Base-by-base conservation (phyloP, 2,888 invertebrate genomes). In the Phengaris arion region DNA sequence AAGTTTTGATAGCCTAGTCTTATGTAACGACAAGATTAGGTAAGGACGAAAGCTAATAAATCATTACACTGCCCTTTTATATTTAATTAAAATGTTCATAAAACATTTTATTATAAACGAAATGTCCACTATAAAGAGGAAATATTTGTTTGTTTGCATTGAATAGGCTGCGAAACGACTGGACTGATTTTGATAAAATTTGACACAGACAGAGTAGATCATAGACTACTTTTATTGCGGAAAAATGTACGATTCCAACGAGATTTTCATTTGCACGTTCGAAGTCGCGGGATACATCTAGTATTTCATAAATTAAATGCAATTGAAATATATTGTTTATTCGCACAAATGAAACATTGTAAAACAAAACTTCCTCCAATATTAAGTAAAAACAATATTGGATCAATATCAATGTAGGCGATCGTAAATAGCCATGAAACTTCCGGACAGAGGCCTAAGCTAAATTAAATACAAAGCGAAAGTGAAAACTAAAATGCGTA, bases 401-500 rank as follows among this genome's bases (percentile, higher is more conserved):
- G 35, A 2, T 64, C 35, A 64, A 45, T 35, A 64, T 64, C 12
- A 64, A 5, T 10, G 64, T 35, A 35, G 64, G 64, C 64, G 35
- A 15, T 59, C 59, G 12, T 64, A 45, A 64, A 64, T 45, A 64
- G 12, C 64, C 12, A 45, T 2, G 10, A 4, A 52, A 64, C 35
- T 64, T 64, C 12, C 13, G 35, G 15, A 64, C 22, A 12, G 4
- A 35, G 22, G 52, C 52, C 52, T 72, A 70, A 69, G 48, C 52
- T 72, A 72, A 72, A 72, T 52, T 72, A 54, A 72, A 70, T 22
- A 70, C 70, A 15, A 51, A 51, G 15, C 51, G 52, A 76, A 74
- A 76, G 68, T 74, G 54, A 83, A 81, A 80, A 77, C 76, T 79
- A 78, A 79, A 80, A 72, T 52, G 52, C 52, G 72, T 72, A 54